Evolutionary conservation across 2,113 vertebrate genomes (phyloP).

Genomic region (Leucoraja erinaceus): DNA sequence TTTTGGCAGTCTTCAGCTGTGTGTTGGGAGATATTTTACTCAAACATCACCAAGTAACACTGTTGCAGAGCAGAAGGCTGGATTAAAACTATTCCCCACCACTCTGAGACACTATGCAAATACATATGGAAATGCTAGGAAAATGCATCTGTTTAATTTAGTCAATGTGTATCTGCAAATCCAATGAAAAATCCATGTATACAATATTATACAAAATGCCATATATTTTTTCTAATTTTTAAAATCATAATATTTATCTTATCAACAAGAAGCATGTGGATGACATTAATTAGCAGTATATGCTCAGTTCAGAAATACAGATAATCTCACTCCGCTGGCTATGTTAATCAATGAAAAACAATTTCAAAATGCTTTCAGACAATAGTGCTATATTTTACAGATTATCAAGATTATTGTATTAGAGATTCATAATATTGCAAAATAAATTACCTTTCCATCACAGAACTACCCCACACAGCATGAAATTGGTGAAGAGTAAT

Average conservation of each 20-base stretch:
- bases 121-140: background rate
- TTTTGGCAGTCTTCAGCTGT: background rate
- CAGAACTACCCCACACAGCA: background rate
- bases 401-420: background rate
- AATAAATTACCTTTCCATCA: constrained; percentile 31
- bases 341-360: constrained; percentile 1
- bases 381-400: background rate
- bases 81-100: background rate
- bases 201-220: background rate
- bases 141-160: background rate
- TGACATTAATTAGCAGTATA: background rate
- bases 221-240: too few species aligned
- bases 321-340: background rate
- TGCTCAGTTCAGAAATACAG: background rate
- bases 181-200: background rate
- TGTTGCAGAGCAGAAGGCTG: background rate
- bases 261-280: background rate
- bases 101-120: background rate
- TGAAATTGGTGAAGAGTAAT: constrained; percentile 29
- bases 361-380: constrained; percentile 14
- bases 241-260: background rate
- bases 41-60: background rate
- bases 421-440: constrained; percentile 12
- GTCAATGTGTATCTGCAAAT: background rate
- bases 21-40: background rate